These are phyloP conservation scores for Semnornis frantzii DNA, from an alignment of 2,113 vertebrate genomes.

Conservation along the genomic window DNA sequence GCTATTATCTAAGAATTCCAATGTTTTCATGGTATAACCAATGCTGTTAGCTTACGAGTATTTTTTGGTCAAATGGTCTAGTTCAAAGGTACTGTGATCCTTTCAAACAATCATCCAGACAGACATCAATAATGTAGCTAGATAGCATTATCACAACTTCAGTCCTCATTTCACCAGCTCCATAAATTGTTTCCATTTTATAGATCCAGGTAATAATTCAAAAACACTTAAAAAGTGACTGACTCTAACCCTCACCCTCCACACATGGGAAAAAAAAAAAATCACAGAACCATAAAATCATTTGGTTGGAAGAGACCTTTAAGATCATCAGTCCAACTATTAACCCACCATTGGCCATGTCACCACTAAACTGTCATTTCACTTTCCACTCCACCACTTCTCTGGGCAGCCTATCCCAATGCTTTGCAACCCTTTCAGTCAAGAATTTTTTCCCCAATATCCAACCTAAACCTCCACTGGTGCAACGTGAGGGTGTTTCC, in stretches of 20 bases:
- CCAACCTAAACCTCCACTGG: no score
- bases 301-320: no score
- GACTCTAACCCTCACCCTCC: neutral
- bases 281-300: no score
- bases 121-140: neutral
- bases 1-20: neutral
- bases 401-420: no score
- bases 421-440: no score
- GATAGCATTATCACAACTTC: neutral
- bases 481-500: no score
- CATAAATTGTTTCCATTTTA: neutral
- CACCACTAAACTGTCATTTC: no score
- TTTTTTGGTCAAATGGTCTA: neutral
- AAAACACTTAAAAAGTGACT: neutral
- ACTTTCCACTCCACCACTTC: no score
- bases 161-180: neutral
- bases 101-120: neutral
- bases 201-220: neutral
- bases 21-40: neutral
- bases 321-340: no score
- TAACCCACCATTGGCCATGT: no score
- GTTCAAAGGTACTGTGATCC: neutral
- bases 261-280: rapidly evolving
- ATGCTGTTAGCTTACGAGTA: neutral
- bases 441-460: no score